Base-by-base conservation (phyloP, 2,888 invertebrate species). In the Timema cristinae region DNA sequence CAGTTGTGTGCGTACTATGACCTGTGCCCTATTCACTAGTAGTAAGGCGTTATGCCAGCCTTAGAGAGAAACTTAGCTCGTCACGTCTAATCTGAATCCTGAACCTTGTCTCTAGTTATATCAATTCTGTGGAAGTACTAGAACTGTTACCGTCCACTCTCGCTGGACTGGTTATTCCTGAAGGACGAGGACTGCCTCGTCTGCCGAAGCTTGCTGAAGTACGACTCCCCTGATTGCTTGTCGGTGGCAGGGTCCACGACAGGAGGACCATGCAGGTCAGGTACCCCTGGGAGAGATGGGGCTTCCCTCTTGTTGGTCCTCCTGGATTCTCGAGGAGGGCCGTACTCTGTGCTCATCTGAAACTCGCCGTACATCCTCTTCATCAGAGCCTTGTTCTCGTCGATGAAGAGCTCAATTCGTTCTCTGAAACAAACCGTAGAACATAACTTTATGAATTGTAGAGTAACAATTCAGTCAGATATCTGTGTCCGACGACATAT, bases 281-380 rank as follows among this genome's bases (percentile, higher is more conserved):
- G 72, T 48, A 15, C 73, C 56, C 63, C 71, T 84, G 50, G 82
- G 79, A n/a, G 79, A 80, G 56, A 11, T 50, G 70, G 13, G 7
- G 74, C 73, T 50, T 75, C 74, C 5, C 75, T 69, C 54, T 75
- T 75, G 50, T 67, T 68, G 32, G 63, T 72, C 32, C 75, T 68
- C 47, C 72, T 72, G 11, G 51, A 70, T 50, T 70, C 80, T 50
- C 78, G 85, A 54, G 87, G 86, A 9, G 87, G 84, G 5, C 85
- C 85, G 72, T 84, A 83, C 75, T 85, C 86, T 75, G 84, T 83
- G 79, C 79, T 86, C 86, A 89, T 88, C 76, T 89, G 88, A 80
- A 95, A 95, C 77, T 95, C 94, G 0, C 96, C 96, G 81, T 95
- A 95, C 96, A 96, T 96, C 73, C 95, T 87, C 80, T 93, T 91